A percentile compares a stretch with the other conserved stretches of the same genome.
phyloP scores from a whole-genome alignment of 2,113 vertebrate species.

The Charadrius vociferus region DNA sequence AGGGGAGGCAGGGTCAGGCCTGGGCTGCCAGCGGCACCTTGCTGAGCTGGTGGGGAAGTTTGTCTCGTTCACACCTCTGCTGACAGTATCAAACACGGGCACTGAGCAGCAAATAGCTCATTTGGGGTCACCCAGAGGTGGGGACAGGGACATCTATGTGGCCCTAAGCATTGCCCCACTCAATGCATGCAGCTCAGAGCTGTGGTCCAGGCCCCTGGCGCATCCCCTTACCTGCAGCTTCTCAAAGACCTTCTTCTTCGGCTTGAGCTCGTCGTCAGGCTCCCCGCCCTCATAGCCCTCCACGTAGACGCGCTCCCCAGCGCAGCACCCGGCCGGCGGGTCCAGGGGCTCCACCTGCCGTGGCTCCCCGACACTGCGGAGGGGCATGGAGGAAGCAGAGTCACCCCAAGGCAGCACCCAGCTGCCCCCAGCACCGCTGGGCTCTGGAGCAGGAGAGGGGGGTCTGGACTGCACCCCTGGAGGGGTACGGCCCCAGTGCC shows the following conservation, averaged over 20 bases:
- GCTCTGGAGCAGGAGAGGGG: neutral
- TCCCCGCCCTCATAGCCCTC: conserved; percentile 87
- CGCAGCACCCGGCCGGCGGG: conserved; percentile 84
- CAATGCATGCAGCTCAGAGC: rapidly evolving
- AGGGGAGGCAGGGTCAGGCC: neutral
- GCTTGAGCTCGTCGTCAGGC: conserved; percentile 90
- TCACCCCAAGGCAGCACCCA: neutral
- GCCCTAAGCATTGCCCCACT: neutral
- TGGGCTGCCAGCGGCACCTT: rapidly evolving
- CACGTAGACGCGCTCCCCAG: conserved; percentile 87
- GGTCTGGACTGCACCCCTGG: neutral
- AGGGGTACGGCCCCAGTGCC: rapidly evolving
- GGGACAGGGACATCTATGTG: neutral
- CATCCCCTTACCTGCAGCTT: conserved; percentile 87
- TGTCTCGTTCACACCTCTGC: neutral
- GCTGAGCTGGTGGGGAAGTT: neutral
- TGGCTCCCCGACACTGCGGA: conserved; percentile 79
- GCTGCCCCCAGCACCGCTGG: rapidly evolving
- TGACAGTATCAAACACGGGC: neutral
- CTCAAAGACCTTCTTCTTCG: conserved; percentile 98
- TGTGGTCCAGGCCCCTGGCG: rapidly evolving
- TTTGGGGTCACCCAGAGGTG: neutral
- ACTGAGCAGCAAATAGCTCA: rapidly evolving
- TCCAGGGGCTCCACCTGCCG: conserved; percentile 90
- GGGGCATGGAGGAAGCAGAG: neutral